Conservation (phyloP, 2,797 vertebrate species). For the Pseudochirops corinnae region DNA sequence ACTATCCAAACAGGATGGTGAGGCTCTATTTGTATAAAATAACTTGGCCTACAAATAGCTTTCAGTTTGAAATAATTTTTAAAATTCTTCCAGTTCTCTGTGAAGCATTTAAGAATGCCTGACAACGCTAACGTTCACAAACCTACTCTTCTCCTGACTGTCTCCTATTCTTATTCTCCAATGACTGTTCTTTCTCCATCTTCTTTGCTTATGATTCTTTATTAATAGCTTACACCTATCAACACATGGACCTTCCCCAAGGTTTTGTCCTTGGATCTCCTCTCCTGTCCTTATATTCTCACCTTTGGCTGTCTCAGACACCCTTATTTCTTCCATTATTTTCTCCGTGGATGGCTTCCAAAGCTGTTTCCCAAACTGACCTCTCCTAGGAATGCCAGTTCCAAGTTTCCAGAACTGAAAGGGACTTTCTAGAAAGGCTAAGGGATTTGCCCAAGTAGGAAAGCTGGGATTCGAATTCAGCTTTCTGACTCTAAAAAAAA, state of each 20-base stretch:
- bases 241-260: background rate
- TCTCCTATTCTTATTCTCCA: background rate
- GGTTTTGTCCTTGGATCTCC: background rate
- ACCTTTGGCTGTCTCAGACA: background rate
- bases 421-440: background rate
- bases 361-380: background rate
- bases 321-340: background rate
- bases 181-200: background rate
- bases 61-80: background rate
- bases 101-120: background rate
- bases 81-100: background rate
- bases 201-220: background rate
- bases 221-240: background rate
- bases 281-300: background rate
- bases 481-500: background rate
- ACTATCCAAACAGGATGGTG: background rate
- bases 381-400: background rate
- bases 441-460: background rate
- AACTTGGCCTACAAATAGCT: background rate
- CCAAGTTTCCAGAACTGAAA: background rate
- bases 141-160: background rate
- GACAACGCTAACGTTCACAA: background rate
- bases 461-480: background rate
- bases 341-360: background rate
- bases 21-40: background rate